phyloP scores from a whole-genome alignment of 2,797 vertebrate genomes.

The Acomys russatus region DNA sequence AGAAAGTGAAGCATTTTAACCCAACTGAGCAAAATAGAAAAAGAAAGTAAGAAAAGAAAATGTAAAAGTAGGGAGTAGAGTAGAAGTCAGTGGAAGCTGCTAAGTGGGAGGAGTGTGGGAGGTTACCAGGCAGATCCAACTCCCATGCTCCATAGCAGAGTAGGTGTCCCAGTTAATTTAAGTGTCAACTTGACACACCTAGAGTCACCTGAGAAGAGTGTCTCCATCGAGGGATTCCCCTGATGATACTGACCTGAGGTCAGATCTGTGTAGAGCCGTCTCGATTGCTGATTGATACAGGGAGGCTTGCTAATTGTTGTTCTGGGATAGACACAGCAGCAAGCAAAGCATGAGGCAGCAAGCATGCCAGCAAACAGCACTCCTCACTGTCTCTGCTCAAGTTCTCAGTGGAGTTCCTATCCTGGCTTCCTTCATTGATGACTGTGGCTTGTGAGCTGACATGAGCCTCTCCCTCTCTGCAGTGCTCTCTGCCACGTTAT shows the following conservation, averaged over 20 bases:
- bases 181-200: too few relatives aligned
- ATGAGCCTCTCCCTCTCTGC: background rate
- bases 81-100: background rate
- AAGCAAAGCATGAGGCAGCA: background rate
- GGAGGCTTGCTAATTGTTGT: background rate
- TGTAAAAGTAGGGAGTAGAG: background rate
- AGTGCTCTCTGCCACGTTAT: too few relatives aligned
- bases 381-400: background rate
- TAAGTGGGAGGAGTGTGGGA: too few relatives aligned
- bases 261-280: background rate
- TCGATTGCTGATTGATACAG: background rate
- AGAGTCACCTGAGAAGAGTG: too few relatives aligned
- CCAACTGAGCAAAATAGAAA: background rate
- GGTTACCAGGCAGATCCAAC: too few relatives aligned
- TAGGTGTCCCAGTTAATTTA: too few relatives aligned
- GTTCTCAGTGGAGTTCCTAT: background rate
- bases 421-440: background rate
- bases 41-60: too few relatives aligned
- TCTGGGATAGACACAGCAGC: background rate
- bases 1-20: background rate
- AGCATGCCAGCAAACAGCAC: background rate
- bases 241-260: background rate
- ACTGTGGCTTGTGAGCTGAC: background rate
- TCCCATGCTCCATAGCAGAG: too few relatives aligned
- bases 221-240: too few relatives aligned